Base-by-base conservation (phyloP, 2,113 vertebrate species). In the Myocastor coypus region DNA sequence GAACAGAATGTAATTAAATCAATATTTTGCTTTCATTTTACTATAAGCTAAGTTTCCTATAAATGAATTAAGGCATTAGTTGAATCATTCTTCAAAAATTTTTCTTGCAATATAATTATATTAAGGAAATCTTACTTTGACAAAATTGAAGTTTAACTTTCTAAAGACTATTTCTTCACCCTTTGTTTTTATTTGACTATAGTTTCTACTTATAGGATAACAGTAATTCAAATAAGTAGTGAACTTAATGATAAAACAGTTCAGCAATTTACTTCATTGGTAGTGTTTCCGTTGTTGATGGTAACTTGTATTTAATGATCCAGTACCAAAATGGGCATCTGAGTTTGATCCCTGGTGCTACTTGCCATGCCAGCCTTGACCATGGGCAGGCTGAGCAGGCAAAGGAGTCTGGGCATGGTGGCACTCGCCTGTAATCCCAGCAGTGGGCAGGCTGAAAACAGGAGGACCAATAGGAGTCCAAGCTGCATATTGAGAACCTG, bases 1-100 rank as follows among this genome's bases (percentile, higher is more conserved):
- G 28, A 85, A 59, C 2, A 46, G 40, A 26, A 8, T 50, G 7
- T 83, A 52, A 66, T 50, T 81, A 19, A 68, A 1, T 32, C 42
- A 91, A 8, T 83, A 66, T 77, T 88, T 92, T 87, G 59, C 17
- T 92, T 96, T 96, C 61, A 68, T 83, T 91, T 91, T 46, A 52
- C 87, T 66, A 57, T 64, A 42, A 57, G 83, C 55, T 80, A 95
- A 71, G 32, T 63, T 89, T 17, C 28, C 19, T 55, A 0, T 46
- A 66, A 66, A 34, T 83, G 52, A 78, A 84, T 95, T 87, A 63
- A 92, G 81, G 32, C 30, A 64, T 87, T 94, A 85, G 26, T 78
- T 77, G 82, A 82, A 63, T 95, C 32, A 69, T 42, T 80, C 22
- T 89, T 80, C 24, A 83, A 68, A 95, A 73, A 34, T 89, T 94